A percentile compares a stretch with the other conserved stretches of the same genome.
phyloP scores from a whole-genome alignment of 2,113 vertebrate genomes.

The Nanger granti region DNA sequence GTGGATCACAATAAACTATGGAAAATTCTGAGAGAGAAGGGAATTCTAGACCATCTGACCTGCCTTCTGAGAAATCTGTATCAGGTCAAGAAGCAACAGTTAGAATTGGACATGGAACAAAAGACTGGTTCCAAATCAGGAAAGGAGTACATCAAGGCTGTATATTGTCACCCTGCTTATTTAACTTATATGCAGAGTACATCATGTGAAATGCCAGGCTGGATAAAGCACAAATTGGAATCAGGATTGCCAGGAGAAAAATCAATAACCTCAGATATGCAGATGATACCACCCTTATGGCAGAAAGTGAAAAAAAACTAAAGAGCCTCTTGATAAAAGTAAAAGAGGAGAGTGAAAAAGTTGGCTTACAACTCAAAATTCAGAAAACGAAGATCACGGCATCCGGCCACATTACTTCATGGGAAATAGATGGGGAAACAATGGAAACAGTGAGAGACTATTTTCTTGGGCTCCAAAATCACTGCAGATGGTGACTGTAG shows the following conservation, averaged over 20 bases:
- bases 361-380: neutral
- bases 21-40: neutral
- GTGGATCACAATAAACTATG: neutral
- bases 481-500: neutral
- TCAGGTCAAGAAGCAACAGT: neutral
- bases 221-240: neutral
- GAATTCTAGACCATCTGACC: neutral
- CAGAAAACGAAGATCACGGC: neutral
- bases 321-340: neutral
- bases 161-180: neutral
- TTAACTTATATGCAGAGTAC: neutral
- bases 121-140: neutral
- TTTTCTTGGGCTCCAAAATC: neutral
- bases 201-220: neutral
- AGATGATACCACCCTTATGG: neutral
- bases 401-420: neutral
- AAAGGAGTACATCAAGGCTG: neutral
- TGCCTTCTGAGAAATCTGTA: neutral
- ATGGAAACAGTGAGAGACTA: neutral
- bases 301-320: neutral
- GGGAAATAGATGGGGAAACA: neutral
- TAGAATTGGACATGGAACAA: neutral
- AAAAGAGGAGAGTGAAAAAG: neutral
- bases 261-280: neutral
- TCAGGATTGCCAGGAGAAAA: neutral